phyloP scores from a whole-genome alignment of 2,888 invertebrate genomes.

The Tipula lateralis region DNA sequence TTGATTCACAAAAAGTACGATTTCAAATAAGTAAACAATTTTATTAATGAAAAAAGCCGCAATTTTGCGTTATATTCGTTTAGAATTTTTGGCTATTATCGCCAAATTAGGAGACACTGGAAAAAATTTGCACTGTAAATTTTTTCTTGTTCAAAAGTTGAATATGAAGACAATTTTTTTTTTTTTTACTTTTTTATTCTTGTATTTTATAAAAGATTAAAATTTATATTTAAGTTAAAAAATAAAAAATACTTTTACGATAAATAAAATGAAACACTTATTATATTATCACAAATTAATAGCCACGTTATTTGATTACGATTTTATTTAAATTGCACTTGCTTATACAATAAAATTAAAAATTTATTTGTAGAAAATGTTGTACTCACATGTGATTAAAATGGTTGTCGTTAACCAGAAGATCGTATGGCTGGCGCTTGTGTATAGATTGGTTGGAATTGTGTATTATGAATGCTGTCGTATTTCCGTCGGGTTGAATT shows the following conservation, averaged over 20 bases:
- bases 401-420: slow-evolving; percentile 82
- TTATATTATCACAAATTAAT: not conserved
- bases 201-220: not conserved
- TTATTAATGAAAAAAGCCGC: not conserved
- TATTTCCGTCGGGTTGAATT: slow-evolving; percentile 6
- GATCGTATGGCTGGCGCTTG: slow-evolving; percentile 46
- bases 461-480: not conserved
- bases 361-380: not conserved
- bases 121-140: not conserved
- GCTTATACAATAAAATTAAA: not conserved
- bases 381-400: slow-evolving; percentile 83
- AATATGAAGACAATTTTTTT: not conserved
- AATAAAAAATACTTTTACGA: not conserved
- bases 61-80: not conserved
- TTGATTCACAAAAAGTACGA: not conserved
- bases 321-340: slow-evolving; percentile 5
- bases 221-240: not conserved
- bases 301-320: not conserved
- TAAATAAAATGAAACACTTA: not conserved
- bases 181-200: not conserved
- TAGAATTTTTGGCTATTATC: not conserved
- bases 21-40: not conserved
- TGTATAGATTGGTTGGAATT: slow-evolving; percentile 29
- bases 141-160: not conserved
- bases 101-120: slow-evolving; percentile 14